Evolutionary conservation across 1,140 invertebrate species (phyloP).

Genomic region (Nixonia krombeini): DNA sequence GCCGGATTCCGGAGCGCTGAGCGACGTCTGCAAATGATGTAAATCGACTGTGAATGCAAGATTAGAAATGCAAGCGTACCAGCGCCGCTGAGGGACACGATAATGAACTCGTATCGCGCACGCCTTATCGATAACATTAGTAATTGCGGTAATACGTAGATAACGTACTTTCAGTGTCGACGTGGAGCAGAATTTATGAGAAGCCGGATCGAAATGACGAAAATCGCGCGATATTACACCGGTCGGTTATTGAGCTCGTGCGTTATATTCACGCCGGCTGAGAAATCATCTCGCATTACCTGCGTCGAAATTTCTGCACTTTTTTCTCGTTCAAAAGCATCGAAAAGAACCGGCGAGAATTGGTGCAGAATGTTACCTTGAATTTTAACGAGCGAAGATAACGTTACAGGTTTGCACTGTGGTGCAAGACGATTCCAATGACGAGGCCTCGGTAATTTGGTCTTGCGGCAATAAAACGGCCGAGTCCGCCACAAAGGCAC

Average conservation of each 20-base stretch:
- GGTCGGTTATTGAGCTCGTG: too few species aligned
- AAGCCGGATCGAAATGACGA: neutral
- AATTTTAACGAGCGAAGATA: conserved; percentile 33
- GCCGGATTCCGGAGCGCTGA: conserved; percentile 14
- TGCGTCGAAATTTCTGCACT: too few species aligned
- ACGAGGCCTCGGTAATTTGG: conserved; percentile 48
- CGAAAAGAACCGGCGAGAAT: too few species aligned
- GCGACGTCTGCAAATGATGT: conserved; percentile 13
- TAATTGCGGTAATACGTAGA: conserved; percentile 36
- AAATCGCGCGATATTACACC: conserved; percentile 10
- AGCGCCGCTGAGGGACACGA: conserved; percentile 33
- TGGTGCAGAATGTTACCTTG: conserved; percentile 27
- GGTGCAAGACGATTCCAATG: conserved; percentile 31
- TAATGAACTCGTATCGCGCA: conserved; percentile 44
- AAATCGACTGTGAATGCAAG: conserved; percentile 33
- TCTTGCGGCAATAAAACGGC: conserved; percentile 59
- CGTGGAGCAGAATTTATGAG: conserved; percentile 26
- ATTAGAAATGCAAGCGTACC: conserved; percentile 30
- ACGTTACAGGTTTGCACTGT: conserved; percentile 36
- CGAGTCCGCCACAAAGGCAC: conserved; percentile 54
- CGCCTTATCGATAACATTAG: conserved; percentile 40
- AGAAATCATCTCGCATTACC: too few species aligned
- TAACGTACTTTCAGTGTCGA: conserved; percentile 25
- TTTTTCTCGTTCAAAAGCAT: too few species aligned
- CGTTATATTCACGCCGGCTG: too few species aligned